These are phyloP conservation scores for Neopipo cinnamomea DNA, from an alignment of 2,113 vertebrate genomes.

Conservation along the genomic window DNA sequence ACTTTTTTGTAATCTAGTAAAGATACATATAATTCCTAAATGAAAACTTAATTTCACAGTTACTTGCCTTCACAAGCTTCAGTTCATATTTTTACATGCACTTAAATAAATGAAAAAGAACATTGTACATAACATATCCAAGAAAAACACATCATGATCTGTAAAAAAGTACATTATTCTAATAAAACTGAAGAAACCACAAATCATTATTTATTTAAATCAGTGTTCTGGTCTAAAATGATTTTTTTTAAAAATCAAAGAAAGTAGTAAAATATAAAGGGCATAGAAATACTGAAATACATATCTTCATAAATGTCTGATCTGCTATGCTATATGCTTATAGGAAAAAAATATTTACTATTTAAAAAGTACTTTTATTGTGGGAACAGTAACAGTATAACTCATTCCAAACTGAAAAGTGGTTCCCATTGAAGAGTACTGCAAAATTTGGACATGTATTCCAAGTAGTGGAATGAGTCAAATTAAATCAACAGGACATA, in stretches of 20 bases:
- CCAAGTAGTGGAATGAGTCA: background rate
- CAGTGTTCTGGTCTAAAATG: background rate
- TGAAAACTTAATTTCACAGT: background rate
- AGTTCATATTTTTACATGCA: background rate
- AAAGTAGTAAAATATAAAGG: background rate
- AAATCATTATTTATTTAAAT: background rate
- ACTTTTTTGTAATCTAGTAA: background rate
- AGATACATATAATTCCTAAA: background rate
- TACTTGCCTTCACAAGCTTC: background rate
- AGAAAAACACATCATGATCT: background rate
- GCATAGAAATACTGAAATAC: background rate
- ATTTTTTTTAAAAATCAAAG: background rate
- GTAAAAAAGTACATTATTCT: background rate
- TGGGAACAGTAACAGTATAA: background rate
- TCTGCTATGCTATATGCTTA: background rate
- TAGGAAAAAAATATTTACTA: background rate
- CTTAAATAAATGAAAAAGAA: background rate
- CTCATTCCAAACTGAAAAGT: background rate
- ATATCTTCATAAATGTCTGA: background rate
- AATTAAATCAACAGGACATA: background rate
- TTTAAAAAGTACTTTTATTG: background rate
- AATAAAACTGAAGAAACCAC: background rate
- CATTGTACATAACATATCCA: background rate
- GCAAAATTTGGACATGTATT: background rate
- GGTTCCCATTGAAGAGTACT: background rate